Evolutionary conservation across 1,140 invertebrate genomes (phyloP).

Genomic region (Brachionus angularis): DNA sequence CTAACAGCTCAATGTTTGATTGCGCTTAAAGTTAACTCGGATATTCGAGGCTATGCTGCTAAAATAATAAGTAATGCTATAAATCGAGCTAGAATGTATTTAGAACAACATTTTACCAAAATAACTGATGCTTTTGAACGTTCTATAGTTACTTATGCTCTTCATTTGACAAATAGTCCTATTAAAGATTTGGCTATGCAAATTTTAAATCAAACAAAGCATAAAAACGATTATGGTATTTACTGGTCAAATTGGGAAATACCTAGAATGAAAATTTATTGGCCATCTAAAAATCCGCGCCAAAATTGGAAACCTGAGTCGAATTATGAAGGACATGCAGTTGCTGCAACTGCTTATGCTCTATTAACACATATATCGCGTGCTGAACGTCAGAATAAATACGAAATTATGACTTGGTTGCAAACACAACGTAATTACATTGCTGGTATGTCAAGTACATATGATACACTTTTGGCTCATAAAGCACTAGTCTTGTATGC

Average conservation of each 20-base stretch:
- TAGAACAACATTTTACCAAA: conserved; percentile 74
- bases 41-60: conserved; percentile 48
- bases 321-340: conserved; percentile 81
- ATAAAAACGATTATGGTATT: conserved; percentile 49
- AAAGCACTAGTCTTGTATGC: conserved; percentile 31
- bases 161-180: conserved; percentile 72
- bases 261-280: conserved; percentile 71
- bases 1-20: conserved; percentile 44
- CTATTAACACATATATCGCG: conserved; percentile 69
- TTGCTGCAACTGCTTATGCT: conserved; percentile 85
- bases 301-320: conserved; percentile 72
- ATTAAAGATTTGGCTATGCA: conserved; percentile 74
- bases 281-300: conserved; percentile 71
- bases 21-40: conserved; percentile 48
- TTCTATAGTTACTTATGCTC: conserved; percentile 78
- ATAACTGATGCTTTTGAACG: conserved; percentile 74
- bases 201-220: conserved; percentile 61
- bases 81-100: conserved; percentile 68
- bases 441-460: conserved; percentile 88
- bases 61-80: conserved; percentile 45
- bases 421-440: conserved; percentile 83
- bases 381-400: conserved; percentile 63
- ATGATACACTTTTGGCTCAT: conserved; percentile 68
- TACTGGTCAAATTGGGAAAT: conserved; percentile 39
- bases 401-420: conserved; percentile 79